These are phyloP conservation scores for Ectemnius cavifrons DNA, from an alignment of 2,888 invertebrate species.

Conservation along the genomic window DNA sequence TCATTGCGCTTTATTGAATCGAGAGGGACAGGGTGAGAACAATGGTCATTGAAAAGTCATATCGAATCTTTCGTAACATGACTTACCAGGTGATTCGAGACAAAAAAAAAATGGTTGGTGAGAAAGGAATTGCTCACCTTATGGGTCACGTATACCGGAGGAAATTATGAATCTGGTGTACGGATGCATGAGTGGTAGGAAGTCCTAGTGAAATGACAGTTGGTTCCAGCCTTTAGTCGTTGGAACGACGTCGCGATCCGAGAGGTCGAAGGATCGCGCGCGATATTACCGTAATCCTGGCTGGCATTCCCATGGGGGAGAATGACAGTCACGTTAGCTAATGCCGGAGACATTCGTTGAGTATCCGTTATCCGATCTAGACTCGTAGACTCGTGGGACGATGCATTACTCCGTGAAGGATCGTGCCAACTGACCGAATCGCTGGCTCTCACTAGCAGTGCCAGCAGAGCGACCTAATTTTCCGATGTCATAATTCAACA, in stretches of 20 bases:
- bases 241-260: conserved; percentile 37
- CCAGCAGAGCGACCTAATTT: conserved; percentile 54
- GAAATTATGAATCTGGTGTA: too few species aligned
- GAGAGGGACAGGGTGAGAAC: too few species aligned
- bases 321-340: conserved; percentile 60
- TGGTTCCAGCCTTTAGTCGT: conserved; percentile 14
- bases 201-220: conserved; percentile 21
- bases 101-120: too few species aligned
- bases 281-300: conserved; percentile 54
- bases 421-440: conserved; percentile 49
- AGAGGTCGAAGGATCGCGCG: conserved; percentile 28
- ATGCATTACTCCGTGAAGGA: conserved; percentile 37
- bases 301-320: conserved; percentile 42
- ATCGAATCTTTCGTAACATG: not conserved
- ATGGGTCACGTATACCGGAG: too few species aligned
- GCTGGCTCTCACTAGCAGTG: conserved; percentile 17
- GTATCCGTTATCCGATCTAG: conserved; percentile 63
- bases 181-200: not conserved
- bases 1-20: too few species aligned
- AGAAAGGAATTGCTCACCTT: too few species aligned
- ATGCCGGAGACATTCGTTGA: conserved; percentile 48
- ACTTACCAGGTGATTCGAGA: too few species aligned
- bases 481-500: conserved; percentile 61
- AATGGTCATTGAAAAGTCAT: not conserved
- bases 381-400: conserved; percentile 63